Evolutionary conservation across 2,113 vertebrate genomes (phyloP).

Genomic region (Halichoerus grypus): DNA sequence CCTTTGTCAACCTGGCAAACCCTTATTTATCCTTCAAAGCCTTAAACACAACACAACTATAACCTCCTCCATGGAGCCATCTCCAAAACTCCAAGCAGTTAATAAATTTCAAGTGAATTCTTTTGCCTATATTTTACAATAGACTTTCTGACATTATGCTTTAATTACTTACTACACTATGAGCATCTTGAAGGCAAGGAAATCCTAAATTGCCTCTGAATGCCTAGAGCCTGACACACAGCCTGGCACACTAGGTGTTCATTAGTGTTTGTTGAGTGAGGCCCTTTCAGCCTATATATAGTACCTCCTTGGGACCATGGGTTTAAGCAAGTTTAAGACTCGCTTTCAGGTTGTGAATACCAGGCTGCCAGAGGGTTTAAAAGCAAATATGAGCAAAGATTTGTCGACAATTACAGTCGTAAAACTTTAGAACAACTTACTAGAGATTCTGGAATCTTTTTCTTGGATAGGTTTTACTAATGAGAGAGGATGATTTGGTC

Average conservation of each 20-base stretch:
- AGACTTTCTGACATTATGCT: background rate
- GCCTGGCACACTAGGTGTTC: no score
- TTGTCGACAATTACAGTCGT: background rate
- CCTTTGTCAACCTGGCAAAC: background rate
- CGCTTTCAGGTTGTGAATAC: background rate
- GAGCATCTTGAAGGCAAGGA: background rate
- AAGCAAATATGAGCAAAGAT: background rate
- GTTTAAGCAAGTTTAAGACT: background rate
- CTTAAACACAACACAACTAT: background rate
- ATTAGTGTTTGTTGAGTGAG: background rate
- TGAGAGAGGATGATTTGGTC: background rate
- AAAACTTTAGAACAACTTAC: background rate
- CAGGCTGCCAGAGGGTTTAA: background rate
- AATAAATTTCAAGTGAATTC: background rate
- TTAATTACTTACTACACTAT: background rate
- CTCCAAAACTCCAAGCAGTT: background rate
- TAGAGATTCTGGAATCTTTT: background rate
- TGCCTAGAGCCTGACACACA: background rate
- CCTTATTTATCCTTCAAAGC: background rate
- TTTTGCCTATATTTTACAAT: background rate
- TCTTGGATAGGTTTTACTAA: background rate
- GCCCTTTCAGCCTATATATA: background rate
- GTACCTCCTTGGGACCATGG: background rate
- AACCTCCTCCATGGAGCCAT: background rate
- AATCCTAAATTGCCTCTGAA: background rate